Percentiles rank a stretch among this genome's conserved stretches.
Conservation (phyloP, 2,797 vertebrate genomes). For the Girardinus metallicus region DNA sequence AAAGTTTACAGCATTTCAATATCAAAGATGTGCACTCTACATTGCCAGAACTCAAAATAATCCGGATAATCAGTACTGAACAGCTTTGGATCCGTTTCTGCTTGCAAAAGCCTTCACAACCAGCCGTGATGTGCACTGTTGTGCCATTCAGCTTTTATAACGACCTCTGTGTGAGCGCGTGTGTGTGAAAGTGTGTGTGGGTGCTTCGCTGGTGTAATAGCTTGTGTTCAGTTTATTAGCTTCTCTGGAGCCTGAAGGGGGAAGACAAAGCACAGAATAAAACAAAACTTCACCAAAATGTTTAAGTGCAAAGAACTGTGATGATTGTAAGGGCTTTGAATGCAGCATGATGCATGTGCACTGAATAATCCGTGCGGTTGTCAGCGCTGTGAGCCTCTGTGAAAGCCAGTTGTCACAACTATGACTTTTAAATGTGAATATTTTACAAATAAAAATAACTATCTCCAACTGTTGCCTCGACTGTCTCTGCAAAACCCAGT, state of each 20-base stretch:
- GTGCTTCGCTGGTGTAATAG: constrained; percentile 66
- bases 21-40: constrained; percentile 43
- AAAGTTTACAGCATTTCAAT: constrained; percentile 28
- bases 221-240: constrained; percentile 67
- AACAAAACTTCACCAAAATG: constrained; percentile 27
- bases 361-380: constrained; percentile 74
- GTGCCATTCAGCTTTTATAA: constrained; percentile 72
- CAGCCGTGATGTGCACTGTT: constrained; percentile 54
- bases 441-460: constrained; percentile 79
- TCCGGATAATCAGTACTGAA: constrained; percentile 8
- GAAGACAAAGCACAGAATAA: constrained; percentile 28
- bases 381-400: constrained; percentile 78
- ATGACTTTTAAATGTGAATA: constrained; percentile 73
- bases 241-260: constrained; percentile 43
- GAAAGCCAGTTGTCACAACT: constrained; percentile 63
- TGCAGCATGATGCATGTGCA: constrained; percentile 80
- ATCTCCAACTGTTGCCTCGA: constrained; percentile 36
- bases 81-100: constrained; percentile 45
- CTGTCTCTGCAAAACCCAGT: constrained; percentile 4
- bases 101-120: constrained; percentile 18
- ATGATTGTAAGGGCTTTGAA: constrained; percentile 75
- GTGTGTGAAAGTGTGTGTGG: constrained; percentile 17
- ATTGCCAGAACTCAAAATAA: constrained; percentile 38
- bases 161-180: constrained; percentile 34
- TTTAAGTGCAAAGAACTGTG: constrained; percentile 55